Conservation (phyloP, 1,140 invertebrate species). For the Lamellibrachia luymesi region DNA sequence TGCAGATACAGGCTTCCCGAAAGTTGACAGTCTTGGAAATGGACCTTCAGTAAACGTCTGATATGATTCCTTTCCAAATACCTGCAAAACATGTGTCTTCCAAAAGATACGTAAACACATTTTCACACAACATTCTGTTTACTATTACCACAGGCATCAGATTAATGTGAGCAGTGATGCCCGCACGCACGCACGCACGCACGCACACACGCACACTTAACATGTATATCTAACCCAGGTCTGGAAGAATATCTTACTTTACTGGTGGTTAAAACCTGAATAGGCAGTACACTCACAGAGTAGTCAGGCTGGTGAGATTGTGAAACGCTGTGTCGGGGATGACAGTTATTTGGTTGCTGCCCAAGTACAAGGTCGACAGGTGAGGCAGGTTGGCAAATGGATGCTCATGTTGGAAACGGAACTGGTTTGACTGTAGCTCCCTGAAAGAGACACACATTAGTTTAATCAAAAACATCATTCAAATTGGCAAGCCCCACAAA, state of each 20-base stretch:
- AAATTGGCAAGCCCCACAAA: not conserved
- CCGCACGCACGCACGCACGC: too few relatives aligned
- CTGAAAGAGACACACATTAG: constrained; percentile 26
- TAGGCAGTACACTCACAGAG: constrained; percentile 34
- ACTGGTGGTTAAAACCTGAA: too few relatives aligned
- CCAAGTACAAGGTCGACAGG: constrained; percentile 29
- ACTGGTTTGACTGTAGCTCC: constrained; percentile 34
- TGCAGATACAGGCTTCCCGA: constrained; percentile 26
- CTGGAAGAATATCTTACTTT: too few relatives aligned
- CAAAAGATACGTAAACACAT: not conserved
- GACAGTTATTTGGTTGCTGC: constrained; percentile 36
- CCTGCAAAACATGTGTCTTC: constrained; percentile 28
- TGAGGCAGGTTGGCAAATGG: constrained; percentile 37
- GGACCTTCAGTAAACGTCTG: constrained; percentile 31
- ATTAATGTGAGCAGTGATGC: too few relatives aligned
- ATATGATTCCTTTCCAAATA: constrained; percentile 33
- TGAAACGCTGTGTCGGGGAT: constrained; percentile 40
- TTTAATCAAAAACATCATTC: not conserved
- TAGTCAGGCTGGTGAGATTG: constrained; percentile 32
- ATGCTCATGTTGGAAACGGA: constrained; percentile 39
- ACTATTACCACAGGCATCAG: too few relatives aligned
- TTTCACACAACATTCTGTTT: not conserved
- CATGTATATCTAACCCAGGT: too few relatives aligned
- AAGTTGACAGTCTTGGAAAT: constrained; percentile 33
- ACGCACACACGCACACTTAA: too few relatives aligned